Base-by-base conservation (phyloP, 2,888 invertebrate genomes). In the Drosophila meridionalis region DNA sequence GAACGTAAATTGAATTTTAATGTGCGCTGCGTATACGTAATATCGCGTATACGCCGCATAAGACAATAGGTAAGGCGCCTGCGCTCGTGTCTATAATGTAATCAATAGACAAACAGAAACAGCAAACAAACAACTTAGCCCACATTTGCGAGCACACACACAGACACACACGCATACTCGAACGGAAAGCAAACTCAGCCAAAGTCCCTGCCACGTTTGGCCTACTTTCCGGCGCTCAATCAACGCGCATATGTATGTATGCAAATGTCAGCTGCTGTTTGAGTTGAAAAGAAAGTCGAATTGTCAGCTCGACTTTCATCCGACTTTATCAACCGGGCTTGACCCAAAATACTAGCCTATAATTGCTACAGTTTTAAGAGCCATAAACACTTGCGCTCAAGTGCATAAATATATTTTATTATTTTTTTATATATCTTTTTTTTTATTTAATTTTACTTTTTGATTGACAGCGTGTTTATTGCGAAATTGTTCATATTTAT, bases 1-100 rank as follows among this genome's bases (percentile, higher is more conserved):
- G 71, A 64, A 80, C 82, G 75, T 71, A 82, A 87, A 84, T 84
- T 87, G 85, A 84, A 85, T 84, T 87, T 76, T 78, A 87, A 87
- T 87, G 78, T 75, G 36, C n/a, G 30, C 7, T 40, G 63, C 47
- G 28, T 47, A 47, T 47, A 20, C 43, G 43, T 3, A 42, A 42
- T 42, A 42, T 42, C 34, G 65, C 43, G 20, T 9, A 43, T 43
- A 47, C 26, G 45, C 45, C 45, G 6, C 68, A 68, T 80, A n/a
- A 6, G 40, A 30, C 56, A 20, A 42, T 42, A 9, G 70, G 50
- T 58, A 48, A 61, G 40, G 52, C 55, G 57, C 48, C 36, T 36
- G 53, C 64, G 53, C 62, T 63, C 50, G 48, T 32, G 52, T 48
- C 82, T 82, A 74, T 76, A 75, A 75, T 73, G 69, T 73, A 81